phyloP scores from a whole-genome alignment of 2,797 vertebrate genomes.

The Sylvilagus floridanus region DNA sequence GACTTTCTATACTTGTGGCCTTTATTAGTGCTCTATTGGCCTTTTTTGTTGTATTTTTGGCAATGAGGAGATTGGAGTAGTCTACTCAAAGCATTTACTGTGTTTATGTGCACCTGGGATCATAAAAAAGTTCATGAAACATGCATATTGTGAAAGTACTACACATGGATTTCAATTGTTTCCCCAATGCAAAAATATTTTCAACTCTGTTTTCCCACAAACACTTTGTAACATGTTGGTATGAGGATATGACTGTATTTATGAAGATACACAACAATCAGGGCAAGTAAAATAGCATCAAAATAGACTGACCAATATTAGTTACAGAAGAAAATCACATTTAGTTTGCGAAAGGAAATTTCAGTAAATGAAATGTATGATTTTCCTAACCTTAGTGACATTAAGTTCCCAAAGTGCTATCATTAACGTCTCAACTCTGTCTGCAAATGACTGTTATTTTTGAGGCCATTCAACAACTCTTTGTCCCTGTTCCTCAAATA shows the following conservation, averaged over 20 bases:
- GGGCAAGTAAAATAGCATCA: neutral
- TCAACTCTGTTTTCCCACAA: no score
- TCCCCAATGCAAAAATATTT: no score
- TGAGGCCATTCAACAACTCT: neutral
- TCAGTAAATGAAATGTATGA: conserved; percentile 9
- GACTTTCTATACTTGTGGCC: neutral
- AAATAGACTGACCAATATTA: conserved; percentile 22
- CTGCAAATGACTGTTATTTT: neutral
- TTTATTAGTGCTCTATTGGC: neutral
- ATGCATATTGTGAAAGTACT: no score
- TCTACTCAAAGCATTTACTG: neutral
- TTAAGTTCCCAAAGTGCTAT: conserved; percentile 6
- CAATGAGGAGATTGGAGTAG: neutral
- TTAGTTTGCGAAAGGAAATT: neutral
- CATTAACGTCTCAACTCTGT: neutral
- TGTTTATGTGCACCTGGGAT: neutral
- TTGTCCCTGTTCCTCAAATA: neutral
- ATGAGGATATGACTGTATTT: neutral
- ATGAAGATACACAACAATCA: neutral
- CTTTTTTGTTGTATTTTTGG: neutral
- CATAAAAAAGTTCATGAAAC: no score
- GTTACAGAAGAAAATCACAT: neutral
- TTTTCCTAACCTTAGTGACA: conserved; percentile 19
- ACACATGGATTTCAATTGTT: no score
- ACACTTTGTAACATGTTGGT: no score